Base-by-base conservation (phyloP, 2,113 vertebrate species). In the Coptodon rendalli region DNA sequence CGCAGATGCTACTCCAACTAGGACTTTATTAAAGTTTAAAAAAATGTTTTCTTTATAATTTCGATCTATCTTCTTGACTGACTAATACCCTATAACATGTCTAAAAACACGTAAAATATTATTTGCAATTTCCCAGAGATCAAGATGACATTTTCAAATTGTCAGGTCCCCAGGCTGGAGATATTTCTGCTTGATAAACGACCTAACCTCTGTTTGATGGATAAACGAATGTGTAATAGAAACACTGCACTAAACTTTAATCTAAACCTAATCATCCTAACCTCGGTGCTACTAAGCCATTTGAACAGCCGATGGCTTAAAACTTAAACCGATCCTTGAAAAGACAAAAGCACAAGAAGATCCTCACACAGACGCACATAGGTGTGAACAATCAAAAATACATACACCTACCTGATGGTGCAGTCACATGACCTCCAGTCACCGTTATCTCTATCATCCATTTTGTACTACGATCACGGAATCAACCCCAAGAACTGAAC, bases 381-480 rank as follows among this genome's bases (percentile, higher is more conserved):
- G 17, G 22, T 81, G 84, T 19, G 24, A 76, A 85, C 11, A 86
- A 83, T 76, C 34, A 80, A 56, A 53, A 59, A 88, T 6, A 86
- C 87, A 87, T 81, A 89, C 61, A 86, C 84, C 79, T 91, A 95
- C 92, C 92, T 94, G 86, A 90, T 87, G 89, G 34, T 84, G 91
- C 90, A 90, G 86, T 93, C 90, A 91, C 80, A 86, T 92, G 91
- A 89, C 84, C 91, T 89, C 83, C 86, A 86, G 85, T 91, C 89
- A 89, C 91, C 43, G 88, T 85, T 89, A 82, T 90, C 85, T 91
- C 89, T 89, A 89, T 89, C 89, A 80, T 85, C 87, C 79, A 90
- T 92, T 93, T 94, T 86, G 90, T 87, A 92, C 86, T n/a, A 22
- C 22, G 80, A 84, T 94, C 93, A 94, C 86, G 52, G 83, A 93